Percentiles rank a stretch among this genome's conserved stretches.
Evolutionary conservation across 92 coral and sea anemone genomes (phyloP).

Genomic region (Umimayanthus kanabou): DNA sequence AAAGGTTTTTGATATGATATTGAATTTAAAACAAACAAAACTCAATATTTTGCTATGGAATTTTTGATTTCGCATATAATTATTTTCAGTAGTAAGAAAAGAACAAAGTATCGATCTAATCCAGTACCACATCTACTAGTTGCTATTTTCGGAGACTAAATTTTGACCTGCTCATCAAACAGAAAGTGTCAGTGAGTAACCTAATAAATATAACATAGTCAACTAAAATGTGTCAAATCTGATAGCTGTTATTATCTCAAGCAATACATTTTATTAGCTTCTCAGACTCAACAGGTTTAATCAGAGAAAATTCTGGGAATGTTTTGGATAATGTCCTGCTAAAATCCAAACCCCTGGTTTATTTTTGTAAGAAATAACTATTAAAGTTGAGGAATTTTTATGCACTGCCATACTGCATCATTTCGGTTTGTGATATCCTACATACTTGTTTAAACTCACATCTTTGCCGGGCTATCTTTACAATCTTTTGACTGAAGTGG

Average conservation of each 20-base stretch:
- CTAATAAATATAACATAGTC: neutral
- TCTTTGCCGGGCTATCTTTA: neutral
- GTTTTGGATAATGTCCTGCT: too few species aligned
- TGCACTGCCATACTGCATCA: neutral
- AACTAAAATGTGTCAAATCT: neutral
- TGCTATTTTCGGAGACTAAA: too few species aligned
- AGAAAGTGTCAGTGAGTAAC: neutral
- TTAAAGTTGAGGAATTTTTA: neutral
- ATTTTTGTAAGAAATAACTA: too few species aligned
- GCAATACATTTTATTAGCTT: neutral
- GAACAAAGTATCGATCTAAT: too few species aligned
- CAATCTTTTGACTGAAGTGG: neutral
- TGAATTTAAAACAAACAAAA: neutral
- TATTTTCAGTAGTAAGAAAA: neutral
- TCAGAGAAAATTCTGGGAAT: neutral
- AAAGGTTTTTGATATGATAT: neutral
- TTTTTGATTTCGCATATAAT: too few species aligned
- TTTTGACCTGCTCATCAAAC: neutral
- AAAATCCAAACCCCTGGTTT: neutral
- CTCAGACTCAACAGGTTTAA: neutral
- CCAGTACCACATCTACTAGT: too few species aligned
- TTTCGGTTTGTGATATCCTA: neutral
- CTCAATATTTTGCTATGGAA: neutral
- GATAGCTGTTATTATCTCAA: neutral
- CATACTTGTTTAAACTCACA: too few species aligned